Evolutionary conservation across 2,113 vertebrate species (phyloP).

Genomic region (Acrocephalus arundinaceus): DNA sequence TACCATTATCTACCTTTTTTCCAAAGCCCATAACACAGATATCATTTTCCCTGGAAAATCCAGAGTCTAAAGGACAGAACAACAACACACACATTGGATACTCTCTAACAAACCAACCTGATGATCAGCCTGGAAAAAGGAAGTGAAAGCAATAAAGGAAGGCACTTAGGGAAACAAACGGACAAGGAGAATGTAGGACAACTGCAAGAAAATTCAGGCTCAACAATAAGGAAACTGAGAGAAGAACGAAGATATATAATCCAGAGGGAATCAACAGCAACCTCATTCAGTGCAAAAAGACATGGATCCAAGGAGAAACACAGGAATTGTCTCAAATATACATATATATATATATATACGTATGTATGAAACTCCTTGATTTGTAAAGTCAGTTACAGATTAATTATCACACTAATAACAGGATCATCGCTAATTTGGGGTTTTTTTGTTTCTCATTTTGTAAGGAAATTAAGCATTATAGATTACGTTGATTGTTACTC

Average conservation of each 20-base stretch:
- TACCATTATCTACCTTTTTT: neutral
- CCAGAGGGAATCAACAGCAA: neutral
- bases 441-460: constrained; percentile 2
- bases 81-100: neutral
- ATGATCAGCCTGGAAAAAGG: neutral
- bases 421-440: neutral
- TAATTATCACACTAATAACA: neutral
- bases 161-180: neutral
- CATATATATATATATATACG: neutral
- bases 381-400: neutral
- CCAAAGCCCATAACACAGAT: neutral
- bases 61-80: neutral
- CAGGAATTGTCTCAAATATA: neutral
- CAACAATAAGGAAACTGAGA: neutral
- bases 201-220: neutral
- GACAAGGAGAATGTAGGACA: neutral
- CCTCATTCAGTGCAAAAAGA: neutral
- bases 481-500: neutral
- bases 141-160: neutral
- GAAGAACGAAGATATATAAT: neutral
- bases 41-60: neutral
- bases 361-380: neutral
- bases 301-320: neutral
- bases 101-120: neutral
- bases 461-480: neutral